phyloP scores from a whole-genome alignment of 1,140 invertebrate genomes.

The Apocrypta bakeri region DNA sequence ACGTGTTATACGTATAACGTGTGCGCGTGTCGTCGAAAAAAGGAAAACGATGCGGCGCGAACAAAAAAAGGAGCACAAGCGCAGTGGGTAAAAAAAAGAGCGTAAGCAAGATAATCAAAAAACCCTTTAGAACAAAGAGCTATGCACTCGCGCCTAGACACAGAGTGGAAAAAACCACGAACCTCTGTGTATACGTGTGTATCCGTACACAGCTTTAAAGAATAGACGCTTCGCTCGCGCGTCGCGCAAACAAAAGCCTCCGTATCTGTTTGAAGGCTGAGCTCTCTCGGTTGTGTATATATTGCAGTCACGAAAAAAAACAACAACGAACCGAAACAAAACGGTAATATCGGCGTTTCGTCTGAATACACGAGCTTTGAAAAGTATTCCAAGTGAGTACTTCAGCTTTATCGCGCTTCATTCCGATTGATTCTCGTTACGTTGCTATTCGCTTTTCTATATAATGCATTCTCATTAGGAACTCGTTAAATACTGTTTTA shows the following conservation, averaged over 20 bases:
- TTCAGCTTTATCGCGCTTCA: background rate
- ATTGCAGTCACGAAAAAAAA: background rate
- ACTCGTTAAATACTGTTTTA: background rate
- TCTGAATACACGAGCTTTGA: background rate
- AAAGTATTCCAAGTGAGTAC: background rate
- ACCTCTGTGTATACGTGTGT: no score
- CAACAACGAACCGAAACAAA: background rate
- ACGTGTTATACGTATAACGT: no score
- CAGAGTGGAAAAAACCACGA: background rate
- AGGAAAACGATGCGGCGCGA: background rate
- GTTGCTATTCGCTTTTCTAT: no score
- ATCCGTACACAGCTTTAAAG: background rate
- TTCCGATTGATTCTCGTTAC: background rate
- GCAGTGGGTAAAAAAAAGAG: background rate
- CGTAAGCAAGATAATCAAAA: background rate
- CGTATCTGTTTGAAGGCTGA: no score
- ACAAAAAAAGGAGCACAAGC: no score
- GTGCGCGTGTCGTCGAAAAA: background rate
- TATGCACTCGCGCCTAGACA: background rate
- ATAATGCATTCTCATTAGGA: background rate
- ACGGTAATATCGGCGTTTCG: background rate
- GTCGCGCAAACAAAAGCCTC: background rate
- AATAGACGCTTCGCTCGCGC: background rate
- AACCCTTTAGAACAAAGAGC: background rate
- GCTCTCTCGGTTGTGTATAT: no score